Base-by-base conservation (phyloP, 1,140 invertebrate species). In the Melanaphis sacchari region DNA sequence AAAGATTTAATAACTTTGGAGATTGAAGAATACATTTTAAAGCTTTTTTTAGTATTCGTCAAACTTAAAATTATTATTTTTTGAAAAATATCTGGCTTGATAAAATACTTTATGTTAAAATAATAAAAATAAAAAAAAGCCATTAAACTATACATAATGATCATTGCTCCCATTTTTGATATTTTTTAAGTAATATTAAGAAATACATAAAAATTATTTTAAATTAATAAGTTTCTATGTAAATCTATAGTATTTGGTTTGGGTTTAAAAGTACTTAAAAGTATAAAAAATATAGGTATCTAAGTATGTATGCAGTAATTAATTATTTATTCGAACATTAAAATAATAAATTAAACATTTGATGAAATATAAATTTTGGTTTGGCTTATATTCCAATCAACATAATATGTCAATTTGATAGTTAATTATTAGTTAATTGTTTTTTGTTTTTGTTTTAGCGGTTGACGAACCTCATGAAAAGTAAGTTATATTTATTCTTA, bases 401-500 rank as follows among this genome's bases (percentile, higher is more conserved):
- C 36, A 38, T 24, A 81, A 24, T 38, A 38, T 38, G 8, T 82
- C 21, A 38, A 24, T 82, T 82, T 38, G 38, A 38, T 82, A 82
- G 15, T 21, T 21, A 6, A 38, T 38, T 81, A 22, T 84, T 84
- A 41, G 24, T 46, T 88, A 88, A 36, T 89, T 38, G 7, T 59
- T 40, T 59, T 40, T 6, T 90, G 18, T 90, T 95, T 95, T 95
- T 94, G 94, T 97, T 97, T 95, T 96, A 98, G 97, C 97, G 95
- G 96, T 97, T 95, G 97, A 98, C 95, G 97, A 98, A 96, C 97
- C 97, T 94, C 96, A 96, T 96, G 97, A 98, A 96, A 97, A 97
- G 97, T 98, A 96, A 97, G 97, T 66, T 31, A 8, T 46, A 6
- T 36, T 88, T 9, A 52, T 49, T 82, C 22, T 40, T 49, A 18